These are phyloP conservation scores for Holotrichia oblita DNA, from an alignment of 1,140 invertebrate genomes.

Conservation along the genomic window DNA sequence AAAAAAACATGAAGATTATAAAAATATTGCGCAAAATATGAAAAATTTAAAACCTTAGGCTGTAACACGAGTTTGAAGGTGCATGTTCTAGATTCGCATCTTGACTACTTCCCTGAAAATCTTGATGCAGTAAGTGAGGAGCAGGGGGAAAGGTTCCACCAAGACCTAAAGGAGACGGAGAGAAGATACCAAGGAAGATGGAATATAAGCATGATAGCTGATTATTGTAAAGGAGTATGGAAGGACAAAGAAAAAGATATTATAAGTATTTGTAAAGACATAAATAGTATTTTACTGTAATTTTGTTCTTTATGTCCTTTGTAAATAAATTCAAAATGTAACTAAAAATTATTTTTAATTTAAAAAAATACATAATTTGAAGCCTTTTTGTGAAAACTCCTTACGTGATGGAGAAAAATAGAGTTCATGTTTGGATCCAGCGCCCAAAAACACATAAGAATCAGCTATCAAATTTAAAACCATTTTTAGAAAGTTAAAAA, in stretches of 20 bases:
- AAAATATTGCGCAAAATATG: slow-evolving; percentile 42
- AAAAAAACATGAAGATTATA: slow-evolving; percentile 47
- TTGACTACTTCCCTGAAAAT: slow-evolving; percentile 53
- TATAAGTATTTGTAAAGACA: neutral
- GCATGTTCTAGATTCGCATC: slow-evolving; percentile 51
- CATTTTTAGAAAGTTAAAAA: neutral
- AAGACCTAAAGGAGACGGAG: neutral
- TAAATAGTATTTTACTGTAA: neutral
- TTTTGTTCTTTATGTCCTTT: too few relatives aligned
- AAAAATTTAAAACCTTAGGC: slow-evolving; percentile 34
- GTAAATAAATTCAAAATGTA: neutral
- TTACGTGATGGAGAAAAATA: neutral
- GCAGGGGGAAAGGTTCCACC: slow-evolving; percentile 43
- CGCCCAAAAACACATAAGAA: neutral
- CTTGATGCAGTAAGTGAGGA: slow-evolving; percentile 47
- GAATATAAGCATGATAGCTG: too few relatives aligned
- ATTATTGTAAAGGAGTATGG: too few relatives aligned
- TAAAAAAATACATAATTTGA: too few relatives aligned
- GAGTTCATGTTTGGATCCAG: neutral
- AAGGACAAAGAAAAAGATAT: too few relatives aligned
- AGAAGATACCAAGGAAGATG: too few relatives aligned
- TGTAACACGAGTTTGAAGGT: slow-evolving; percentile 47
- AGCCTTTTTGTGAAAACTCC: neutral
- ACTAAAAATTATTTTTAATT: too few relatives aligned
- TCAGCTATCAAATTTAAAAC: neutral